Percentiles rank a stretch among this genome's conserved stretches.
Conservation (phyloP, 2,113 vertebrate genomes). For the Gopherus evgoodei region DNA sequence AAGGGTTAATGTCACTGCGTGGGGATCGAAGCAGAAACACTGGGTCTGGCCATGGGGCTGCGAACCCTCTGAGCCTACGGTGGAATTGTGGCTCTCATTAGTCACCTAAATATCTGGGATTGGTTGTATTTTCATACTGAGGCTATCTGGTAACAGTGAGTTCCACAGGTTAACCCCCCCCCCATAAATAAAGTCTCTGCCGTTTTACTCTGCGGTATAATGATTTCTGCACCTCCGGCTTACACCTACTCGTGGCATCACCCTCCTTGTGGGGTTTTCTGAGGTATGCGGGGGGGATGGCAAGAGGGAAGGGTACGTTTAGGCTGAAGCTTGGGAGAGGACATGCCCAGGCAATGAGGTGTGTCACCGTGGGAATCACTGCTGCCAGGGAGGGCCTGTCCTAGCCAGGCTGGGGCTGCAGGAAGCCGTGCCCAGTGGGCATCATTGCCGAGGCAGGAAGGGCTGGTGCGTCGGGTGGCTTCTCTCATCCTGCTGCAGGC, state of each 20-base stretch:
- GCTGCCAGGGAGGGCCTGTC: not conserved
- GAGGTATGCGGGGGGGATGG: not conserved
- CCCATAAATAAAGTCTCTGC: not conserved
- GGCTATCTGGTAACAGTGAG: not conserved
- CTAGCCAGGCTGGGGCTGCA: not conserved
- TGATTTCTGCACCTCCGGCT: not conserved
- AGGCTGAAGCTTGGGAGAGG: not conserved
- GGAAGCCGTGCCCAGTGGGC: not conserved
- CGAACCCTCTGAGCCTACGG: not conserved
- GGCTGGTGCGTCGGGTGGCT: too few species aligned
- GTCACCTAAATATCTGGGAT: not conserved
- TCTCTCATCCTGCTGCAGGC: not conserved
- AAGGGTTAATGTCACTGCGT: not conserved
- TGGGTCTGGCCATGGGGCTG: not conserved
- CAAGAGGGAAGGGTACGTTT: not conserved
- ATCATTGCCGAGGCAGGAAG: not conserved
- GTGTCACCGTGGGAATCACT: not conserved
- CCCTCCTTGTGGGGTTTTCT: not conserved
- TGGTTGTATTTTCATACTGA: not conserved
- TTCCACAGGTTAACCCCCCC: not conserved
- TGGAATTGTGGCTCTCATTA: not conserved
- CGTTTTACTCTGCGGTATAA: fast-evolving
- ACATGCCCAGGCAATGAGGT: not conserved
- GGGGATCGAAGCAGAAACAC: not conserved
- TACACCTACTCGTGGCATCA: not conserved